These are phyloP conservation scores for Psittacula derbiana DNA, from an alignment of 2,797 vertebrate genomes.

Conservation along the genomic window DNA sequence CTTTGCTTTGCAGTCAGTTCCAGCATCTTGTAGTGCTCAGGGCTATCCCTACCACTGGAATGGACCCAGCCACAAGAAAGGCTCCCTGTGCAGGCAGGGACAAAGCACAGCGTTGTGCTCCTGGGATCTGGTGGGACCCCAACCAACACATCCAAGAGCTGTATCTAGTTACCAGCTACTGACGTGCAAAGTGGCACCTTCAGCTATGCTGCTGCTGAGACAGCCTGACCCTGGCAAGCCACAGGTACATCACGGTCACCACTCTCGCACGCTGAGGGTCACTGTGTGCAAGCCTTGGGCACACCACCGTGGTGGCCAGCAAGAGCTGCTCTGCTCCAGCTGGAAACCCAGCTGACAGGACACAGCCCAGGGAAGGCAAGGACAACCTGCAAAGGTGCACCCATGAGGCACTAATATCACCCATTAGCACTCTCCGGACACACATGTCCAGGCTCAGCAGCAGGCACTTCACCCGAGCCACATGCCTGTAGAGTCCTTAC, in stretches of 20 bases:
- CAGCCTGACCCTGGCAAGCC: background rate
- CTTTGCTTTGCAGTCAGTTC: background rate
- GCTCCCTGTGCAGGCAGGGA: background rate
- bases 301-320: accelerated
- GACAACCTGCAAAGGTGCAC: background rate
- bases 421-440: background rate
- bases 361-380: background rate
- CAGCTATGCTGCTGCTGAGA: background rate
- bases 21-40: background rate
- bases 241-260: accelerated
- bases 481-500: accelerated
- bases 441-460: background rate
- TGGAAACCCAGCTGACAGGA: background rate
- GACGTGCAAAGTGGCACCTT: background rate
- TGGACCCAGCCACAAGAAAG: background rate
- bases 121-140: background rate
- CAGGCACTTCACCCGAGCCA: background rate
- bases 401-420: background rate
- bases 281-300: background rate
- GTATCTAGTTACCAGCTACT: background rate
- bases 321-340: background rate
- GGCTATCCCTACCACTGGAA: background rate
- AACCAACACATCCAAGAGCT: background rate
- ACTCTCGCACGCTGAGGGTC: accelerated
- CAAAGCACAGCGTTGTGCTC: background rate